phyloP scores from a whole-genome alignment of 2,113 vertebrate species.

The Oryzias woworae region DNA sequence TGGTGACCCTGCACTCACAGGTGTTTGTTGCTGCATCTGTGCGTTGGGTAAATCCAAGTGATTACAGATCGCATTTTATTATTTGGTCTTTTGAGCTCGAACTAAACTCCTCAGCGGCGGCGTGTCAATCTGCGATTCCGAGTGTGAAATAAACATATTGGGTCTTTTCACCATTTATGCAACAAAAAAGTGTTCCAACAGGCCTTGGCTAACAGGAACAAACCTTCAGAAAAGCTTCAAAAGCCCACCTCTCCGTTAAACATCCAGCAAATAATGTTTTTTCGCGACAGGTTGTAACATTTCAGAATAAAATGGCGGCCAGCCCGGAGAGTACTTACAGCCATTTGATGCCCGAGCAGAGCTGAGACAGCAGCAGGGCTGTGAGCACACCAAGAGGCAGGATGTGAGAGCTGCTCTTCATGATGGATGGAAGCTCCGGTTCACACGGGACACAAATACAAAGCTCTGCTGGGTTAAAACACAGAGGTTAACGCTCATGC shows the following conservation, averaged over 20 bases:
- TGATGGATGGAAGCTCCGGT: conserved; percentile 55
- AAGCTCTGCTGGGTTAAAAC: conserved; percentile 33
- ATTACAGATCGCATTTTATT: too few species aligned
- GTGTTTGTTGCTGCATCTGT: conserved; percentile 75
- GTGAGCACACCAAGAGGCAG: conserved; percentile 82
- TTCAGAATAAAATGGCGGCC: neutral
- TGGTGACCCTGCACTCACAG: conserved; percentile 67
- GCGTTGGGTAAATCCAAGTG: too few species aligned
- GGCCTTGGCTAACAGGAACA: too few species aligned
- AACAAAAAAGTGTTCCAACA: too few species aligned
- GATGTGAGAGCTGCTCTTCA: conserved; percentile 73
- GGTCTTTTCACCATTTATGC: too few species aligned
- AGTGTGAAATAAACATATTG: too few species aligned
- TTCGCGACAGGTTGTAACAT: too few species aligned
- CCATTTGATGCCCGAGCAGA: conserved; percentile 95
- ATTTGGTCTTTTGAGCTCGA: too few species aligned
- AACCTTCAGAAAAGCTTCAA: too few species aligned
- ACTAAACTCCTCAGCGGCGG: too few species aligned
- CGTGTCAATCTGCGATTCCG: too few species aligned
- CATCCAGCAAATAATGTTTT: neutral
- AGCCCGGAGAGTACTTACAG: conserved; percentile 84
- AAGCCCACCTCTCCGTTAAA: neutral
- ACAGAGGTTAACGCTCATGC: conserved; percentile 69
- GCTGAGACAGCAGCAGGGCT: conserved; percentile 84
- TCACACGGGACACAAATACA: conserved; percentile 41